Evolutionary conservation across 2,113 vertebrate genomes (phyloP).

Genomic region (Pituophis catenifer): DNA sequence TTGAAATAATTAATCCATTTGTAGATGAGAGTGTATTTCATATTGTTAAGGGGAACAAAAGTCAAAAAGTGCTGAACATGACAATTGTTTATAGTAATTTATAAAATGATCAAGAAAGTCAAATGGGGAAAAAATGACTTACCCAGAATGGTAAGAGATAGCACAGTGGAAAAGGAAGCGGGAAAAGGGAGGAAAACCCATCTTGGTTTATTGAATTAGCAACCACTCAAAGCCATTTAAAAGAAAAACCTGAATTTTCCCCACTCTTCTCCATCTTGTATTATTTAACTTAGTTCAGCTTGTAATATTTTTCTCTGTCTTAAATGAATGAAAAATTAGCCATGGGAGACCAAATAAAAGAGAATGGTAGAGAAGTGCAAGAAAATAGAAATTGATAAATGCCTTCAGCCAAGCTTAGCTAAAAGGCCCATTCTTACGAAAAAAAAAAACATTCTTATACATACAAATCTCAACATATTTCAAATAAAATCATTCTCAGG

Average conservation of each 20-base stretch:
- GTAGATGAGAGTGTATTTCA: not conserved
- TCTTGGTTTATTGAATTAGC: not conserved
- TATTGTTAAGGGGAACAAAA: not conserved
- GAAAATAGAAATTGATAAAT: not conserved
- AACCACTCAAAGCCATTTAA: not conserved
- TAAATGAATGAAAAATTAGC: not conserved
- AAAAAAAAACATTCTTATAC: not conserved
- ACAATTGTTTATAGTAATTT: not conserved
- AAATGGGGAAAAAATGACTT: not conserved
- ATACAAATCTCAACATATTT: not conserved
- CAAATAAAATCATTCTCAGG: not conserved
- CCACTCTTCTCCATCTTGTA: not conserved
- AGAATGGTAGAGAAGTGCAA: not conserved
- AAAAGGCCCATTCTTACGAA: not conserved
- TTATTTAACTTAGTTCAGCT: not conserved
- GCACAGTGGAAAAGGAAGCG: not conserved
- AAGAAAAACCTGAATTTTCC: not conserved
- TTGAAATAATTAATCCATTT: not conserved
- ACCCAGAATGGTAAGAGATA: not conserved
- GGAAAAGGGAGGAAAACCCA: no score
- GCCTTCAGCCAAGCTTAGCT: not conserved
- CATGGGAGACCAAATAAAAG: not conserved
- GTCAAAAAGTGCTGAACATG: not conserved
- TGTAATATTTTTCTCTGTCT: not conserved
- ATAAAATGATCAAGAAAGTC: not conserved